These are phyloP conservation scores for Carassius gibelio DNA, from an alignment of 2,113 vertebrate species.

Conservation along the genomic window DNA sequence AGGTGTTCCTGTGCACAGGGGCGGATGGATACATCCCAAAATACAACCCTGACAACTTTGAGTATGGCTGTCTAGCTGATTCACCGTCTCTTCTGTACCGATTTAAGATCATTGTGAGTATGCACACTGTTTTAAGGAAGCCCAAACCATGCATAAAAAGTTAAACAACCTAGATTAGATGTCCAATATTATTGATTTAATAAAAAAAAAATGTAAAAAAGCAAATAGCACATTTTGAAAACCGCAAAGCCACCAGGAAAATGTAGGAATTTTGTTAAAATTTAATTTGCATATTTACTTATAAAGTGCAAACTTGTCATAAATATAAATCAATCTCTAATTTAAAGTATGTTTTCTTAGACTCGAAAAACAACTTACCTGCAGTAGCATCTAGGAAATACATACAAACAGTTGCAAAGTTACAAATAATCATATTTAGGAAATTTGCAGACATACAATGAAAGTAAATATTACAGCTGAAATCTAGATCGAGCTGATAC, in stretches of 20 bases:
- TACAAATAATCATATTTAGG: not conserved
- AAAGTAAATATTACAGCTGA: not conserved
- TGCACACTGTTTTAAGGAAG: not conserved
- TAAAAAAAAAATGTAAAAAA: not conserved
- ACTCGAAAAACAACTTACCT: not conserved
- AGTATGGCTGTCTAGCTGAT: conserved; percentile 77
- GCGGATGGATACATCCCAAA: conserved; percentile 78
- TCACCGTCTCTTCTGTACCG: conserved; percentile 76
- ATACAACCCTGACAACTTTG: conserved; percentile 76
- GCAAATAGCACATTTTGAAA: not conserved
- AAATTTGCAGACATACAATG: not conserved
- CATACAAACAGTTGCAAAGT: not conserved
- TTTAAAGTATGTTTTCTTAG: not conserved
- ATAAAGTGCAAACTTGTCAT: not conserved
- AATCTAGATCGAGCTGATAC: too few species aligned
- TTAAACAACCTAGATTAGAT: not conserved
- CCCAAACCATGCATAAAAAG: not conserved
- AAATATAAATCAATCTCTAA: not conserved
- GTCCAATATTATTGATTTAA: not conserved
- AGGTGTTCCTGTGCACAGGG: conserved; percentile 82
- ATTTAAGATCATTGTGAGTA: conserved; percentile 79
- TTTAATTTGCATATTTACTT: not conserved
- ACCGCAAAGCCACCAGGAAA: not conserved
- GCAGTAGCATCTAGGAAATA: not conserved
- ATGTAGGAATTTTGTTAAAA: too few species aligned